These are phyloP conservation scores for Pandemis heparana DNA, from an alignment of 2,888 invertebrate species.

Conservation along the genomic window DNA sequence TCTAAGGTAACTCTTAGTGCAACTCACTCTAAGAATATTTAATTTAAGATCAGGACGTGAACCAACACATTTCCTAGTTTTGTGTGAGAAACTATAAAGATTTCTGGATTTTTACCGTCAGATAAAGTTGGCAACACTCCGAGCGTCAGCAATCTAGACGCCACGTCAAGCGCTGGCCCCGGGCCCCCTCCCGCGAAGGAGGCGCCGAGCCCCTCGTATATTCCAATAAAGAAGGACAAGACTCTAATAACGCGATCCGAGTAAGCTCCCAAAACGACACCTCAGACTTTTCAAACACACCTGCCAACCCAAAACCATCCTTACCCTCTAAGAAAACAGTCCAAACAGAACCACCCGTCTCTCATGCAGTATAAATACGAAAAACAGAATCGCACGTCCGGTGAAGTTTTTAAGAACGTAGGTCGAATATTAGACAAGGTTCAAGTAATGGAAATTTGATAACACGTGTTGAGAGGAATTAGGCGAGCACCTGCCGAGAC, in stretches of 20 bases:
- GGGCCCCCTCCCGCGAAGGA: constrained; percentile 36
- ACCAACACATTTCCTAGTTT: neutral
- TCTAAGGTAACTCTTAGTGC: too few species aligned
- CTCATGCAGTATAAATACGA: constrained; percentile 66
- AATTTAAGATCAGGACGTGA: too few species aligned
- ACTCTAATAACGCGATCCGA: constrained; percentile 76
- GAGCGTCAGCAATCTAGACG: constrained; percentile 4
- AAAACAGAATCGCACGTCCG: constrained; percentile 71
- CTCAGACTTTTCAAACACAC: constrained; percentile 60
- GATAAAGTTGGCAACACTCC: neutral
- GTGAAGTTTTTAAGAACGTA: constrained; percentile 73
- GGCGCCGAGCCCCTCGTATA: constrained; percentile 65
- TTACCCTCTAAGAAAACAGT: constrained; percentile 48
- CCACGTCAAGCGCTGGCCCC: constrained; percentile 4
- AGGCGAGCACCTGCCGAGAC: constrained; percentile 43
- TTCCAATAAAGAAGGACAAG: constrained; percentile 80
- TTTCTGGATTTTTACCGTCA: neutral
- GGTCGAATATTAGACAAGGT: constrained; percentile 65
- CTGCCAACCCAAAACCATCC: constrained; percentile 53
- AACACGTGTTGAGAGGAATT: constrained; percentile 55
- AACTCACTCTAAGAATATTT: too few species aligned
- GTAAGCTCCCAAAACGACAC: constrained; percentile 78
- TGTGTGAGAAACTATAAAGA: neutral
- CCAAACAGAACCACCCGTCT: constrained; percentile 43
- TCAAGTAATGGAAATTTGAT: constrained; percentile 70